Conservation (phyloP, 2,888 invertebrate species). For the Portevinia maculata region DNA sequence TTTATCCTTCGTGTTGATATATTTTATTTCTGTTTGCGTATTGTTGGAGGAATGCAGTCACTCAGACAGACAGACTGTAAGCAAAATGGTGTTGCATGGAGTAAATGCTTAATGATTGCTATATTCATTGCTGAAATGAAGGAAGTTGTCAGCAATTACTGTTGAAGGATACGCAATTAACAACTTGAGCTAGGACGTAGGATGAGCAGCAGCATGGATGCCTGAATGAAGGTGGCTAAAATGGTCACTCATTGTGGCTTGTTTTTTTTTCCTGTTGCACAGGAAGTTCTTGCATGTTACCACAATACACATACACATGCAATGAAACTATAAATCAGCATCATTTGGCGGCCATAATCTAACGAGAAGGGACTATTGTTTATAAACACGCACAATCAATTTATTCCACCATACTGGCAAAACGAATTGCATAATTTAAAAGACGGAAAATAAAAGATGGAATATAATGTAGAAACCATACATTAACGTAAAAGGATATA, state of each 20-base stretch:
- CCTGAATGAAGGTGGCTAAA: neutral
- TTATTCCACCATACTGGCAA: slow-evolving; percentile 42
- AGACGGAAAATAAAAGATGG: neutral
- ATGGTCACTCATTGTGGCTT: neutral
- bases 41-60: slow-evolving; percentile 2
- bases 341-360: slow-evolving; percentile 49
- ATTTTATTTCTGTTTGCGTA: neutral
- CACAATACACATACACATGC: slow-evolving; percentile 14
- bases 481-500: slow-evolving; percentile 57
- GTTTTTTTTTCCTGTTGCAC: slow-evolving; percentile 19
- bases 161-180: slow-evolving; percentile 16
- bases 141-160: slow-evolving; percentile 15
- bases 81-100: neutral
- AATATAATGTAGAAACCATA: slow-evolving; percentile 35
- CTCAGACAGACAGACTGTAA: slow-evolving; percentile 1
- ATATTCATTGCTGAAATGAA: neutral
- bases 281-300: slow-evolving; percentile 43
- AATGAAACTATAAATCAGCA: slow-evolving; percentile 43
- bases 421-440: slow-evolving; percentile 60
- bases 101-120: slow-evolving; percentile 2
- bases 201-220: neutral
- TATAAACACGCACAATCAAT: slow-evolving; percentile 60
- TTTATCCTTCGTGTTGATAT: neutral
- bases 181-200: neutral
- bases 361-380: slow-evolving; percentile 55